A percentile compares a stretch with the other conserved stretches of the same genome.
These are phyloP conservation scores for Campoletis raptor DNA, from an alignment of 2,888 invertebrate genomes.

Conservation along the genomic window DNA sequence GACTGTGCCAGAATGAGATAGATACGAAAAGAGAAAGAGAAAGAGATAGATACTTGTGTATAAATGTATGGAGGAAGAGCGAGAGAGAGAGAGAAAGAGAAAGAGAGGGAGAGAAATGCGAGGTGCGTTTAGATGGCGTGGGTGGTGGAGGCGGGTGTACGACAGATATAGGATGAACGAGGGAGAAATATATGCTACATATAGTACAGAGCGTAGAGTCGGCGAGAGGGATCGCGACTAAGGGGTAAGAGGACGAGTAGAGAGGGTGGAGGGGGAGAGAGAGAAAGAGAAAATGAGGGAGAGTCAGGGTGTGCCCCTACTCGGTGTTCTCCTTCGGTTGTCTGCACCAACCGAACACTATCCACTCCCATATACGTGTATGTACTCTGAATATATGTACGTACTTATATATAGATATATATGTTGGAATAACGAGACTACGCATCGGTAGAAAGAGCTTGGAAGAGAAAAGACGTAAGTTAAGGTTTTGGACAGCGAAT, in stretches of 20 bases:
- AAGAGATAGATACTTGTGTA: conserved; percentile 24
- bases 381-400: neutral
- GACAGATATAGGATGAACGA: conserved; percentile 49
- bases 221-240: conserved; percentile 36
- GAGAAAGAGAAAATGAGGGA: conserved; percentile 23
- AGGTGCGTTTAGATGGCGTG: conserved; percentile 54
- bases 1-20: conserved; percentile 53
- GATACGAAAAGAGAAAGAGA: conserved; percentile 61
- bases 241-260: conserved; percentile 7
- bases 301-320: conserved; percentile 66
- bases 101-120: conserved; percentile 56
- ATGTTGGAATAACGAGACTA: neutral
- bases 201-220: neutral
- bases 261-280: conserved; percentile 12
- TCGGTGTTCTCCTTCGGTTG: conserved; percentile 55
- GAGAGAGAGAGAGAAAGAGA: conserved; percentile 60
- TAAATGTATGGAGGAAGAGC: conserved; percentile 27
- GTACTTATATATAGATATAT: neutral
- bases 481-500: neutral
- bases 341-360: conserved; percentile 64
- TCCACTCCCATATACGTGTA: conserved; percentile 17
- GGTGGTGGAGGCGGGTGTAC: conserved; percentile 52
- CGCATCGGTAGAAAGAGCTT: neutral
- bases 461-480: conserved; percentile 6
- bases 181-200: conserved; percentile 53